Evolutionary conservation across 2,888 invertebrate species (phyloP).

Genomic region (Dryocosmus kuriphilus): DNA sequence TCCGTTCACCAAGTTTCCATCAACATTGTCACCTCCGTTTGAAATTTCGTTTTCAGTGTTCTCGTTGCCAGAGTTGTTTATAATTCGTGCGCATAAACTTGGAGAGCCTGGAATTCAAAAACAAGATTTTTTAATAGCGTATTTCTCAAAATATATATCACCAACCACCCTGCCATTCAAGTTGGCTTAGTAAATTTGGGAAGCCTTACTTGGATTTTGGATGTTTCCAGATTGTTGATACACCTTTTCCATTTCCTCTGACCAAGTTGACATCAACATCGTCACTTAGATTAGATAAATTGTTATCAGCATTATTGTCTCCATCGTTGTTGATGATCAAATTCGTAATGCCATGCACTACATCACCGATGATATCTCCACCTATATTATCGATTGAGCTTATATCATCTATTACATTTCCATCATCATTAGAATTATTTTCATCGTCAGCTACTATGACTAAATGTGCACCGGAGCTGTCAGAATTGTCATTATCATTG

Average conservation of each 20-base stretch:
- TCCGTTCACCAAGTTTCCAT: slow-evolving; percentile 48
- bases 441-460: neutral
- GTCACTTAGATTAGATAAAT: neutral
- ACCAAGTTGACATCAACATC: neutral
- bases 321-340: slow-evolving; percentile 36
- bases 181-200: too few relatives aligned
- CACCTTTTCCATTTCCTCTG: too few relatives aligned
- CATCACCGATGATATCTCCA: neutral
- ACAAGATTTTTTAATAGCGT: too few relatives aligned
- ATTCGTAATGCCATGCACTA: slow-evolving; percentile 1
- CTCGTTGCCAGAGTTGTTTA: too few relatives aligned
- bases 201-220: too few relatives aligned
- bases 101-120: too few relatives aligned
- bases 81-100: too few relatives aligned
- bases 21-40: slow-evolving; percentile 45
- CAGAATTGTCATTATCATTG: neutral
- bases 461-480: neutral
- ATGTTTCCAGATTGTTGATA: neutral
- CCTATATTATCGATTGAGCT: neutral
- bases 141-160: too few relatives aligned
- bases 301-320: neutral
- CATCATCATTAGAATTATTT: neutral
- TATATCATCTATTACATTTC: neutral
- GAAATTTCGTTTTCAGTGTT: too few relatives aligned
- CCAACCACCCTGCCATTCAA: too few relatives aligned